phyloP scores from a whole-genome alignment of 2,797 vertebrate genomes.

The Echeneis naucrates region DNA sequence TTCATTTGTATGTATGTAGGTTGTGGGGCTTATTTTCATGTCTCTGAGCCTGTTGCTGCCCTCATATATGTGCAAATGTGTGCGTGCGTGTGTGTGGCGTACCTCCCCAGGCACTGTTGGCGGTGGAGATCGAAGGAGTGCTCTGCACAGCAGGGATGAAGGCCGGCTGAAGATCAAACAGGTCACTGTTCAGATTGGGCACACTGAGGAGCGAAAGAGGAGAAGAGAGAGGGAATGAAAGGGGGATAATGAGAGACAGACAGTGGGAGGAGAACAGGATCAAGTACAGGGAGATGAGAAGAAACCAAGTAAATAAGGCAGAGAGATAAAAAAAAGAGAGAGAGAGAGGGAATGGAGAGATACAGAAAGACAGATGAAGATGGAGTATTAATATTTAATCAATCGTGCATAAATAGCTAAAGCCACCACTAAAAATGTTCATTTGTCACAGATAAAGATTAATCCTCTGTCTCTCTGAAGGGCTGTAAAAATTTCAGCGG shows the following conservation, averaged over 20 bases:
- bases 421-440: slow-evolving; percentile 56
- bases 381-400: slow-evolving; percentile 63
- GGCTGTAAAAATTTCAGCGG: slow-evolving; percentile 49
- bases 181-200: slow-evolving; percentile 91
- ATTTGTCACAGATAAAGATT: slow-evolving; percentile 64
- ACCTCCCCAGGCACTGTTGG: slow-evolving; percentile 92
- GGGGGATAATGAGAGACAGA: too few relatives aligned
- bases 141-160: slow-evolving; percentile 91
- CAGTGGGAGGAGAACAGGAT: background rate
- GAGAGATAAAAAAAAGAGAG: slow-evolving; percentile 2
- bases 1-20: background rate
- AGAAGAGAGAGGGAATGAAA: too few relatives aligned
- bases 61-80: slow-evolving; percentile 18
- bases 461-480: slow-evolving; percentile 37
- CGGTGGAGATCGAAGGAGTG: slow-evolving; percentile 88
- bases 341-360: slow-evolving; percentile 14
- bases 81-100: slow-evolving; percentile 8
- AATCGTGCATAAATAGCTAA: slow-evolving; percentile 56
- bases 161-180: slow-evolving; percentile 93
- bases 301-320: slow-evolving; percentile 6
- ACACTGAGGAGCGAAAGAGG: slow-evolving; percentile 71
- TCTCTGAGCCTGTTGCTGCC: background rate
- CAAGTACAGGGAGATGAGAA: background rate
- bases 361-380: slow-evolving; percentile 31
- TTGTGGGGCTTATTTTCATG: background rate